Evolutionary conservation across 2,113 vertebrate species (phyloP).

Genomic region (Cyrtonyx montezumae): DNA sequence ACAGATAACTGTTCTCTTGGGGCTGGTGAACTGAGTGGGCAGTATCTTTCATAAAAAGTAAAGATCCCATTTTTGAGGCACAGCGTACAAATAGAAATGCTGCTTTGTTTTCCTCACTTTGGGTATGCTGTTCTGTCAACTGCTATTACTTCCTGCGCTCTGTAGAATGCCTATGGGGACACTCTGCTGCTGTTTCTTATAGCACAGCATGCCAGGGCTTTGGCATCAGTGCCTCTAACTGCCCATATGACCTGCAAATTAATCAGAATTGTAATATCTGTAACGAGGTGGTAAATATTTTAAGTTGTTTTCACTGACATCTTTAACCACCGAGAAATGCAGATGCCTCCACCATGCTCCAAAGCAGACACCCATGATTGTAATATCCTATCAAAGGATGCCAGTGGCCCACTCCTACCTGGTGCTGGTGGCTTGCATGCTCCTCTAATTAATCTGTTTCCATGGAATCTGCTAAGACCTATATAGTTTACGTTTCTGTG

Average conservation of each 20-base stretch:
- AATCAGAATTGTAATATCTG: not conserved
- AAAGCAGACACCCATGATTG: not conserved
- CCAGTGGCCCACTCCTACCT: not conserved
- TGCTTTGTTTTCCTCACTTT: not conserved
- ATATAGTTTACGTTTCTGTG: not conserved
- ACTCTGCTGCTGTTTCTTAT: not conserved
- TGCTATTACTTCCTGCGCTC: not conserved
- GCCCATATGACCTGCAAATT: not conserved
- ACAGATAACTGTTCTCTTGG: not conserved
- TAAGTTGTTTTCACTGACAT: not conserved
- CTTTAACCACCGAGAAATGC: not conserved
- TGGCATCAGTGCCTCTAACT: not conserved
- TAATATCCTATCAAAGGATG: not conserved
- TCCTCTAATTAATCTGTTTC: not conserved
- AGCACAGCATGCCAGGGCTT: not conserved
- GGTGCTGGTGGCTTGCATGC: not conserved
- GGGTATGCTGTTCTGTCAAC: not conserved
- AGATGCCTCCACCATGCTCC: not conserved
- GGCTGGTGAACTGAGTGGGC: not conserved
- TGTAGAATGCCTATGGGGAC: not conserved
- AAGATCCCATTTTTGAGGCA: accelerated
- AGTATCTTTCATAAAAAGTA: not conserved
- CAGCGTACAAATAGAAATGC: not conserved
- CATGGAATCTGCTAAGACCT: not conserved
- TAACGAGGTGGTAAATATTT: not conserved